These are phyloP conservation scores for Montipora sp. DNA, from an alignment of 64 coral and sea anemone genomes.

Conservation along the genomic window DNA sequence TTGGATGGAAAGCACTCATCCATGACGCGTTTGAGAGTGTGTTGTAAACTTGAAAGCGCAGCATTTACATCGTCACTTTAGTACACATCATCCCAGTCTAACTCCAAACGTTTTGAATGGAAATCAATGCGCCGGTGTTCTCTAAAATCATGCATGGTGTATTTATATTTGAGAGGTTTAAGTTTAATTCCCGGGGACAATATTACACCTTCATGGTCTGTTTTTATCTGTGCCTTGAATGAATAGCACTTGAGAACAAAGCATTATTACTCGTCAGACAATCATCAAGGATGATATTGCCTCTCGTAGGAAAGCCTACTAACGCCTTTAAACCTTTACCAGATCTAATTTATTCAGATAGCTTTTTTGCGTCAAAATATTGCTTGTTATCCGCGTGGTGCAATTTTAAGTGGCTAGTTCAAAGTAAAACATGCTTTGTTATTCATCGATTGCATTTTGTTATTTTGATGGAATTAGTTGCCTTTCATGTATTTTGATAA, in stretches of 20 bases:
- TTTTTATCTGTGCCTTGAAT: constrained; percentile 45
- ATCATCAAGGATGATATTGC: constrained; percentile 53
- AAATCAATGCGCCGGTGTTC: constrained; percentile 59
- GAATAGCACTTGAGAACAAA: constrained; percentile 49
- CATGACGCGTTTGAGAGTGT: not conserved
- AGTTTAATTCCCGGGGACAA: too few relatives aligned
- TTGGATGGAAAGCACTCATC: constrained; percentile 41
- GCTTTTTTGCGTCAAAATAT: too few relatives aligned
- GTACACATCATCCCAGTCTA: constrained; percentile 20
- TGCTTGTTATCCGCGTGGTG: too few relatives aligned
- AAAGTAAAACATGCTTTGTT: too few relatives aligned
- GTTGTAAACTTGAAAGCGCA: not conserved
- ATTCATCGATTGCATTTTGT: too few relatives aligned
- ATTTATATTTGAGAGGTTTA: not conserved
- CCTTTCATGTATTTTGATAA: too few relatives aligned
- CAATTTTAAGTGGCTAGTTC: too few relatives aligned
- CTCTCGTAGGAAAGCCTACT: constrained; percentile 62
- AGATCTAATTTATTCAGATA: too few relatives aligned
- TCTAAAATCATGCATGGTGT: constrained; percentile 63
- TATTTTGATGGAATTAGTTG: too few relatives aligned
- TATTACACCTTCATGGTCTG: not conserved
- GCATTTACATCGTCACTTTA: not conserved
- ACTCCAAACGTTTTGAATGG: constrained; percentile 57
- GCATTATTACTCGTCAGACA: constrained; percentile 49
- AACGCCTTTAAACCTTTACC: not conserved